Evolutionary conservation across 2,888 invertebrate species (phyloP).

Genomic region (Hyles lineata): DNA sequence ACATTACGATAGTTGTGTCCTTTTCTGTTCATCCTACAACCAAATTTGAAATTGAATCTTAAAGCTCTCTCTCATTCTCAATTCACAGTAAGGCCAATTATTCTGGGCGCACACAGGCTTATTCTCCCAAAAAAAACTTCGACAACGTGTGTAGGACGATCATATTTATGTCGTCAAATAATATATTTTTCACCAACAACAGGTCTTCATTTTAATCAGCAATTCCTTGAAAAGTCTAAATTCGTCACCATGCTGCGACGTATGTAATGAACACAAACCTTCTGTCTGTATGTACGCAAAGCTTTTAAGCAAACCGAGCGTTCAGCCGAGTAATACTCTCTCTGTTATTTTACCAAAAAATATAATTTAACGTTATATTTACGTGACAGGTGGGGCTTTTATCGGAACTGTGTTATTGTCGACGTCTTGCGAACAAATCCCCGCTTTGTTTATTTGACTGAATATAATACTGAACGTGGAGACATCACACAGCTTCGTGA

Average conservation of each 20-base stretch:
- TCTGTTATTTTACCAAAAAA: slow-evolving; percentile 19
- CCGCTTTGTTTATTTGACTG: background rate
- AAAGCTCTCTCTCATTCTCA: too few species aligned
- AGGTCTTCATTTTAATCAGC: background rate
- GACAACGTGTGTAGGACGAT: too few species aligned
- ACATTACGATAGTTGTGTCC: too few species aligned
- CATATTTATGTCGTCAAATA: too few species aligned
- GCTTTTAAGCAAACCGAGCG: background rate
- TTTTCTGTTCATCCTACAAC: too few species aligned
- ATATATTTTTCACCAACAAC: background rate
- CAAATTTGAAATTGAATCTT: too few species aligned
- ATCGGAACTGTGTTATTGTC: slow-evolving; percentile 7
- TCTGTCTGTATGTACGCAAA: slow-evolving; percentile 3
- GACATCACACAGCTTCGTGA: background rate
- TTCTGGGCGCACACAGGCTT: too few species aligned
- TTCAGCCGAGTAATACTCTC: background rate
- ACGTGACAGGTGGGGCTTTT: slow-evolving; percentile 3
- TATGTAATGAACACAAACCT: background rate
- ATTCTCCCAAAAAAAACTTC: too few species aligned
- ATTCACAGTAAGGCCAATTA: too few species aligned
- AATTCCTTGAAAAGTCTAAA: background rate
- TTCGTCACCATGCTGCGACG: background rate
- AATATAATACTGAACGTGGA: background rate
- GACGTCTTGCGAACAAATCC: background rate
- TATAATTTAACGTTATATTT: background rate